A percentile compares a stretch with the other conserved stretches of the same genome.
Conservation (phyloP, 2,888 invertebrate species). For the Frankliniella fusca region DNA sequence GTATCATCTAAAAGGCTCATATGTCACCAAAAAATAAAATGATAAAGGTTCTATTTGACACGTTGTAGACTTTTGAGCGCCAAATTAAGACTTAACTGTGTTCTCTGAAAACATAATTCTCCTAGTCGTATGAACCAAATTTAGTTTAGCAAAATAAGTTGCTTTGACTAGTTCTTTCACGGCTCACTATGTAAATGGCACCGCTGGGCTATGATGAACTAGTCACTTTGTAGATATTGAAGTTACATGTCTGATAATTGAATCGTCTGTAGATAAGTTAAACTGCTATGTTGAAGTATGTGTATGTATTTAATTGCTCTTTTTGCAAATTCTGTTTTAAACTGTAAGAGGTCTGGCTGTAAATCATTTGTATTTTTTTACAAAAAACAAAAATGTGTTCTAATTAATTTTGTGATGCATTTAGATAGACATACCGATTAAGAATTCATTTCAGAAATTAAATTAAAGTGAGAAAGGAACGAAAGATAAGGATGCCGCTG, state of each 20-base stretch:
- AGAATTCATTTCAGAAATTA: background rate
- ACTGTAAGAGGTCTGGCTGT: background rate
- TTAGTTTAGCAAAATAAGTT: background rate
- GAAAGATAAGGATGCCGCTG: background rate
- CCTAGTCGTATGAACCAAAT: constrained; percentile 10
- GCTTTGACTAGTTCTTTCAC: background rate
- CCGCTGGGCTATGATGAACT: background rate
- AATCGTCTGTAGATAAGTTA: background rate
- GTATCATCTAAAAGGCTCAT: too few relatives aligned
- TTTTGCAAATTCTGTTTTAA: background rate
- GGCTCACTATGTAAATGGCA: background rate
- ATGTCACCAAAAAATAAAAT: too few relatives aligned
- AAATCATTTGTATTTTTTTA: constrained; percentile 5
- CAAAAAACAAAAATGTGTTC: background rate
- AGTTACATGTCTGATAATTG: background rate
- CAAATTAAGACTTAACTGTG: background rate
- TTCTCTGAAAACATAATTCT: background rate
- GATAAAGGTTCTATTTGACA: too few relatives aligned
- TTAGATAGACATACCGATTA: background rate
- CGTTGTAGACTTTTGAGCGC: background rate
- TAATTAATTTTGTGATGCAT: background rate
- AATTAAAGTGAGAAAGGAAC: background rate
- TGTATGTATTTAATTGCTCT: background rate
- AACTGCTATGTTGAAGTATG: background rate
- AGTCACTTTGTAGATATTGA: background rate